phyloP scores from a whole-genome alignment of 2,113 vertebrate genomes.

The Theristicus caerulescens region DNA sequence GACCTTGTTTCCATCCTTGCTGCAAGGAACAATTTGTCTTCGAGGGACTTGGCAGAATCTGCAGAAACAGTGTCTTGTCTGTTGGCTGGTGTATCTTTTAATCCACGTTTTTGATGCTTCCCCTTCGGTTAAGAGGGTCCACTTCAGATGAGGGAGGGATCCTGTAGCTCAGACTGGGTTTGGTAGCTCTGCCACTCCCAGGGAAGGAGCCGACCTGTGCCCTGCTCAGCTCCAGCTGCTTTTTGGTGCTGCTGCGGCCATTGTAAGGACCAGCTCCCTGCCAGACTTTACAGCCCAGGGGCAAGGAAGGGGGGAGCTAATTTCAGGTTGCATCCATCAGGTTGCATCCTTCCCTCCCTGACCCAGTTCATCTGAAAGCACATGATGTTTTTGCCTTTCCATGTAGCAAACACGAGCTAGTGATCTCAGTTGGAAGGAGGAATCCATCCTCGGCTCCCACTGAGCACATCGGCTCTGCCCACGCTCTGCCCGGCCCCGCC shows the following conservation, averaged over 20 bases:
- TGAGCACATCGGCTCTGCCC: not conserved
- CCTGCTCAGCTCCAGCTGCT: not conserved
- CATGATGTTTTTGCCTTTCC: not conserved
- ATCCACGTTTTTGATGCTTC: not conserved
- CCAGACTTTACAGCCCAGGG: not conserved
- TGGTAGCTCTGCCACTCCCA: not conserved
- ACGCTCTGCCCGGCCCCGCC: too few relatives aligned
- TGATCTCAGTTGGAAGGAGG: not conserved
- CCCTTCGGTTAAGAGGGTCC: not conserved
- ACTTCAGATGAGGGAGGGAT: not conserved
- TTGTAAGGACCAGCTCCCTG: not conserved
- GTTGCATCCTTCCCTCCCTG: not conserved
- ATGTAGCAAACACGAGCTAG: not conserved
- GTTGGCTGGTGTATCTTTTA: not conserved
- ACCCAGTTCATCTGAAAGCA: not conserved
- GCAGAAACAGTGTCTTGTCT: not conserved
- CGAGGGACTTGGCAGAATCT: not conserved
- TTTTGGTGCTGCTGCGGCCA: not conserved
- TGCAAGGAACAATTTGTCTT: conserved; percentile 33
- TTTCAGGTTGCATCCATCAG: not conserved
- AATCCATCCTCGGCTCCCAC: not conserved
- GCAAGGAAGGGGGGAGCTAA: not conserved
- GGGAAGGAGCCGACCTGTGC: not conserved
- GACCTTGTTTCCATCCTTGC: conserved; percentile 40
- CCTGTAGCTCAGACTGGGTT: not conserved